Evolutionary conservation across 2,113 vertebrate genomes (phyloP).

Genomic region (Lycaon pictus): DNA sequence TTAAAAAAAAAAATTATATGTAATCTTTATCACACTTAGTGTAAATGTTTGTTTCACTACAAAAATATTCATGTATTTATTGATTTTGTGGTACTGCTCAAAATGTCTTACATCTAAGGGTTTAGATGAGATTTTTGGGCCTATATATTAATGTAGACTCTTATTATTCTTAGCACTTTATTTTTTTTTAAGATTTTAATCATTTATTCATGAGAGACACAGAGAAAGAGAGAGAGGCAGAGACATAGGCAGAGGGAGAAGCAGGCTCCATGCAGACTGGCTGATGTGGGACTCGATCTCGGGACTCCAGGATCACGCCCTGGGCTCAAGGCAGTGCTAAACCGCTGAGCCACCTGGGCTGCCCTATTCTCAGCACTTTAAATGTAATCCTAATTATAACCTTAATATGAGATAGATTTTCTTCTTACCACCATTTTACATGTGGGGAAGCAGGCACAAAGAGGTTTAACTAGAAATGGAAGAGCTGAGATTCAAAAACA

Average conservation of each 20-base stretch:
- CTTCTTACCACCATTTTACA: background rate
- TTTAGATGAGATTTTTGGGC: background rate
- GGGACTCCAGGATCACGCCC: too few relatives aligned
- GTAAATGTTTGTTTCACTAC: background rate
- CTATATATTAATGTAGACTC: slow-evolving; percentile 46
- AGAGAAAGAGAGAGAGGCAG: too few relatives aligned
- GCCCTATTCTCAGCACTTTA: background rate
- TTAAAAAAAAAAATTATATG: too few relatives aligned
- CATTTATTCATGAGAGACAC: too few relatives aligned
- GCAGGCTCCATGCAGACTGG: too few relatives aligned
- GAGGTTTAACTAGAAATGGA: background rate
- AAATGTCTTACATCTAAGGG: background rate
- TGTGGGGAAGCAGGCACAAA: background rate
- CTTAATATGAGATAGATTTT: background rate
- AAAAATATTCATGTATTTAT: slow-evolving; percentile 25
- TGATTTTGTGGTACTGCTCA: slow-evolving; percentile 13
- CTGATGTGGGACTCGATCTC: too few relatives aligned
- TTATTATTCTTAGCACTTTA: slow-evolving; percentile 16
- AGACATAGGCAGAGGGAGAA: too few relatives aligned
- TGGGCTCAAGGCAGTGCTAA: too few relatives aligned
- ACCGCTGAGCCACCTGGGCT: too few relatives aligned
- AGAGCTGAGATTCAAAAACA: slow-evolving; percentile 13
- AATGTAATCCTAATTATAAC: slow-evolving; percentile 25
- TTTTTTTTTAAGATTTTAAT: too few relatives aligned
- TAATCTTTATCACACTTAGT: background rate